Evolutionary conservation across 2,888 invertebrate genomes (phyloP), one percentile per base, ranked within the genome.

Genomic region (Orchestes rusci): DNA sequence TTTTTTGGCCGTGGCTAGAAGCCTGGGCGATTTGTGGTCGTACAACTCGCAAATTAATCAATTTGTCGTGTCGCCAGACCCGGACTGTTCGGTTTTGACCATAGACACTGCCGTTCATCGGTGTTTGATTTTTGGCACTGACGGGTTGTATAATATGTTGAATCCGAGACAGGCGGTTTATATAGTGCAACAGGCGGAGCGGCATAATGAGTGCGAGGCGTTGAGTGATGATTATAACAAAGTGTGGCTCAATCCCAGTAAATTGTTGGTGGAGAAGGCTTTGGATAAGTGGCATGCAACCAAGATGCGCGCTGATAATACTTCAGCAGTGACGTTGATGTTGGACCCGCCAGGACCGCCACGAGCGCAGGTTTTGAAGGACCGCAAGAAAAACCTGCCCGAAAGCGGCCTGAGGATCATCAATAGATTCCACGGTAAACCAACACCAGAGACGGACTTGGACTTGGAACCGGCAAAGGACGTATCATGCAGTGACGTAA

Each of bases 51-150:
- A 82, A 45, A 79, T 83, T 56, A 84, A 93, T 66, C 84, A 88
- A 66, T 99, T 93, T 70, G 86, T 95, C 13, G 96, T 99, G n/a
- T 94, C 94, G 19, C 97, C 97, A 0, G 92, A 92, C 67, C 97
- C 97, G 0, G 97, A 99, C 72, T 90, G 95, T 8, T 79, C 81
- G 46, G 92, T 94, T 2, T 72, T 89, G 48, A 77, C 81, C 51
- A 84, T 93, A 55, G 85, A 92, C 67, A 78, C 89, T 10, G 74
- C 79, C 38, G 78, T 75, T 53, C 82, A 82, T 63, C 76, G 87
- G 56, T 97, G 95, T 72, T 73, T 97, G 30, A 86, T 97, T 54
- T 85, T 97, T 60, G 51, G 94, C 41, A 94, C 95, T 0, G 97
- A 99, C 68, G 97, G 97, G 0, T 71, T 97, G 23, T 97, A 93